A percentile compares a stretch with the other conserved stretches of the same genome.
phyloP scores from a whole-genome alignment of 2,888 invertebrate species.

The Melieria omissa region DNA sequence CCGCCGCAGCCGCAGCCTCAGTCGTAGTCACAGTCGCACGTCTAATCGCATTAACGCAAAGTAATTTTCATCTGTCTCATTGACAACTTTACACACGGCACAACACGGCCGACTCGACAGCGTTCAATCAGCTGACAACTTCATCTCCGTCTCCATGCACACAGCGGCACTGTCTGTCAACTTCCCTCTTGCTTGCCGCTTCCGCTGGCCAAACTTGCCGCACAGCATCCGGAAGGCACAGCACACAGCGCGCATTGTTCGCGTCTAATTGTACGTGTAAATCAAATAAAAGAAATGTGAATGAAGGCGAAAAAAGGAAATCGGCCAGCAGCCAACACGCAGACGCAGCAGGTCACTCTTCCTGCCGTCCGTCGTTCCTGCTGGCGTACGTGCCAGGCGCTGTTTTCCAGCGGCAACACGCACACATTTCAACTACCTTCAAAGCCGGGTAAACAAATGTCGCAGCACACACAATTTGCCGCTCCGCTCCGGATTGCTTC shows the following conservation, averaged over 20 bases:
- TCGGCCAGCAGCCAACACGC: neutral
- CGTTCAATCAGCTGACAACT: constrained; percentile 1
- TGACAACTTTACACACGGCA: too few species aligned
- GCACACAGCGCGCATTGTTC: constrained; percentile 19
- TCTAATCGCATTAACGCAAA: too few species aligned
- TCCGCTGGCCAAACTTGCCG: constrained; percentile 9
- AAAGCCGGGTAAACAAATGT: too few species aligned
- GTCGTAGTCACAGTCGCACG: too few species aligned
- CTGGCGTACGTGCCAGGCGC: neutral
- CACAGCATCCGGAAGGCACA: constrained; percentile 25
- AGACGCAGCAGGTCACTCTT: neutral
- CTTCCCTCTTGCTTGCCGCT: neutral
- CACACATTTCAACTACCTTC: too few species aligned
- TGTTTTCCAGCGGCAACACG: too few species aligned
- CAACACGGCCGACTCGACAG: too few species aligned
- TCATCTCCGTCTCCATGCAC: neutral
- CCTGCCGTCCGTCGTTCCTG: neutral
- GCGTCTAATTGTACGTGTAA: constrained; percentile 29
- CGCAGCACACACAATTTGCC: too few species aligned
- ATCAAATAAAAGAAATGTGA: constrained; percentile 13
- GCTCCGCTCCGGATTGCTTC: too few species aligned
- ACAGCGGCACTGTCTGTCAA: neutral
- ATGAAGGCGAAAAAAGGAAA: constrained; percentile 3
- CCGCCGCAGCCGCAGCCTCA: too few species aligned
- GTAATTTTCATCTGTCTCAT: too few species aligned